phyloP scores from a whole-genome alignment of 2,888 invertebrate genomes.

The Dusona sp. region DNA sequence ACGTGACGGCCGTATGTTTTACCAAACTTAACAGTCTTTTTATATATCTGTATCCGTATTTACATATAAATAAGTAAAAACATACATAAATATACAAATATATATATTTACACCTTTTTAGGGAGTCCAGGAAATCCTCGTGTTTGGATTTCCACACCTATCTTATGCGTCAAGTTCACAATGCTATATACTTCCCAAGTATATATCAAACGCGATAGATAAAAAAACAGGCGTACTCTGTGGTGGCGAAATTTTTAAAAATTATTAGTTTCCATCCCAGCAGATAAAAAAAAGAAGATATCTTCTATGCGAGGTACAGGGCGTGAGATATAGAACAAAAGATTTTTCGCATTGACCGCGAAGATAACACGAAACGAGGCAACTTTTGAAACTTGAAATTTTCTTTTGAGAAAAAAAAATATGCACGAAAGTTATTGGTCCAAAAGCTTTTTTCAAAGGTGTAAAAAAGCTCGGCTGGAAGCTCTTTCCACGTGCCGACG shows the following conservation, averaged over 20 bases:
- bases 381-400: conserved; percentile 32
- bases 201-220: neutral
- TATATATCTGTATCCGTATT: conserved; percentile 20
- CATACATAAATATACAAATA: neutral
- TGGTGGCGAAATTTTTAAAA: neutral
- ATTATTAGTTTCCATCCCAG: neutral
- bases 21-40: conserved; percentile 7
- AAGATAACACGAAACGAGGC: conserved; percentile 6
- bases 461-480: conserved; percentile 32
- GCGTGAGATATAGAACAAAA: neutral
- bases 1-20: conserved; percentile 10
- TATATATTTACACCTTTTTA: neutral
- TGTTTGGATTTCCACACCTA: conserved; percentile 5
- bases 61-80: conserved; percentile 9
- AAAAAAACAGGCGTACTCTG: neutral
- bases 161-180: conserved; percentile 1
- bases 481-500: conserved; percentile 43
- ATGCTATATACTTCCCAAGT: neutral
- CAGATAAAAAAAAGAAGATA: neutral
- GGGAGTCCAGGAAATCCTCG: conserved; percentile 1
- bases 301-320: neutral
- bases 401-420: neutral
- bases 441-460: conserved; percentile 2
- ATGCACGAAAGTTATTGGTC: conserved; percentile 26
- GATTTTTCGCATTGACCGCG: neutral